Evolutionary conservation across 2,797 vertebrate genomes (phyloP), one percentile per base, ranked within the genome.

Genomic region (Manis pentadactyla): DNA sequence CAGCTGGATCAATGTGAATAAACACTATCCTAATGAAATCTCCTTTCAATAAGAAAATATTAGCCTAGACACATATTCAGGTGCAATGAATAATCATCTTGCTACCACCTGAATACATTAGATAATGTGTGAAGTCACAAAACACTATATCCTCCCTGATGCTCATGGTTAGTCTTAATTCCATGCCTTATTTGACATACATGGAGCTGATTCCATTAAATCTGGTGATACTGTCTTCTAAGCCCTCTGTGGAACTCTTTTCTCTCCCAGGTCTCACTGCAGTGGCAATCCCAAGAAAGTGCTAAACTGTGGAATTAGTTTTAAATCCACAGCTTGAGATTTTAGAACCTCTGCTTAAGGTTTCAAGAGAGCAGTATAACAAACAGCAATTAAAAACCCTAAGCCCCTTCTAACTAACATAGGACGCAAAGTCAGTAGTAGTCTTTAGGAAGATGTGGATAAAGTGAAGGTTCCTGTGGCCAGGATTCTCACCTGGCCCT

Each of bases 71-170:
- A 81, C 39, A 95, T 85, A 95, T 77, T 85, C n/a, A 74, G 55
- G 13, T 90, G 8, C 31, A 87, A 94, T 74, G 90, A 95, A 79
- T 87, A 94, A 87, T 93, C 75, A 96, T 63, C 53, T 89, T 94
- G 25, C 64, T 93, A 97, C 87, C 59, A 84, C 51, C 59, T 95
- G 53, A 93, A 83, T 90, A 64, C n/a, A 68, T 94, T 93, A 4
- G 0, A 90, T 81, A 92, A 66, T 63, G 53, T 61, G 61, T 2
- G 4, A 96, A 97, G 39, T 97, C 90, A 92, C 49, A 94, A 97
- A 95, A 93, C 61, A 73, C 79, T 77, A 55, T 77, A 55, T 75
- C 81, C 17, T 95, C 39, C 39, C 64, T 59, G 61, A 66, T 85
- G 51, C 77, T 87, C 23, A 4, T 4, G 68, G 13, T 87, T 94